Evolutionary conservation across 2,888 invertebrate species (phyloP), one percentile per base, ranked within the genome.

Genomic region (Lathronympha strigana): DNA sequence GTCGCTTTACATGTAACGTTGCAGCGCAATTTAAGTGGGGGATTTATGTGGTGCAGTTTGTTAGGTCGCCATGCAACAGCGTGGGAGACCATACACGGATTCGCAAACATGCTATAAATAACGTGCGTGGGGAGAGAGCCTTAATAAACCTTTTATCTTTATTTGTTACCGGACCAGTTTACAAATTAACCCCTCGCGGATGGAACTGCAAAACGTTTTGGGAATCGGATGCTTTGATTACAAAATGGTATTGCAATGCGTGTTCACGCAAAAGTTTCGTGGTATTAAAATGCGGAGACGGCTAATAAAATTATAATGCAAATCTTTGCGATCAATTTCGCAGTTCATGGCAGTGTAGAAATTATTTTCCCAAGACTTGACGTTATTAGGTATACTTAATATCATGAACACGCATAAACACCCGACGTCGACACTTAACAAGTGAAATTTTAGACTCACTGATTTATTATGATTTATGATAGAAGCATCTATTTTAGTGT

Each of bases 31-130:
- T 66, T 66, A 54, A 53, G 66, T 61, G 54, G 9, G 31, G 19
- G 38, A 61, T 66, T 66, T 66, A 66, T 66, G 28, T 60, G 25
- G 61, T 50, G 66, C 61, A 61, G 61, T 57, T 45, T 50, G 66
- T 66, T 61, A 61, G 50, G 54, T 31, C 31, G 50, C 53, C 53
- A 28, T 67, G 45, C 51, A 55, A 60, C 36, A 61, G 57, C 51
- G 66, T 57, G 67, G 61, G 57, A 67, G 57, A 43, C 54, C 33
- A 50, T 53, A 51, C 57, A 51, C 21, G 57, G 62, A 47, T 54
- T 54, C 47, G 54, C 53, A 61, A 66, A 66, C 61, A 61, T 28
- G 53, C 61, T 49, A 61, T 66, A 66, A 66, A 66, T 66, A 66
- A 66, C 50, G 4, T 64, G 61, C 61, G 66, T 54, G 66, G 54